phyloP scores from a whole-genome alignment of 2,888 invertebrate genomes.

The Tenodera sinensis region DNA sequence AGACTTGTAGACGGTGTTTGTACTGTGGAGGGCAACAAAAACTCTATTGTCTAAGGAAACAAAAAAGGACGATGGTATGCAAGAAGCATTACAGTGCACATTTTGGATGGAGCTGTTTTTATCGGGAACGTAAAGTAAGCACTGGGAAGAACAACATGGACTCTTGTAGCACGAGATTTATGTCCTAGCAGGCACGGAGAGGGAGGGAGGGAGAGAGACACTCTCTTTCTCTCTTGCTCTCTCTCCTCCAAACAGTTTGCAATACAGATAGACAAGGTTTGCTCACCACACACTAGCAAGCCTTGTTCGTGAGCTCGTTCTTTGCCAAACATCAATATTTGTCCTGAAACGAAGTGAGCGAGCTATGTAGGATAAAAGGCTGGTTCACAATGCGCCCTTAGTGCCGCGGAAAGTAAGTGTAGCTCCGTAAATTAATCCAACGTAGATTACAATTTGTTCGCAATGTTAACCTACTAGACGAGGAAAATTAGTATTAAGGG shows the following conservation, averaged over 20 bases:
- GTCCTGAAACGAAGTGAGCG: constrained; percentile 25
- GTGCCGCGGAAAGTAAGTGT: neutral
- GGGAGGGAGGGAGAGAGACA: neutral
- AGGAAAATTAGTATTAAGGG: no score
- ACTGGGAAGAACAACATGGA: neutral
- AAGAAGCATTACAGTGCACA: neutral
- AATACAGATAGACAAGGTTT: constrained; percentile 32
- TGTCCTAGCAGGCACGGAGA: neutral
- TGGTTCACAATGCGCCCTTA: neutral
- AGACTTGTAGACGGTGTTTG: neutral
- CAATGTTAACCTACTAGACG: no score
- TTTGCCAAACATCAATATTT: constrained; percentile 34
- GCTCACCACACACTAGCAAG: constrained; percentile 25
- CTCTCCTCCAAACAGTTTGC: constrained; percentile 25
- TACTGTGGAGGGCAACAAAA: neutral
- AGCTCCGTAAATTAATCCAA: neutral
- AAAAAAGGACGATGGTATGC: neutral
- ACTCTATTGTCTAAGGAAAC: neutral
- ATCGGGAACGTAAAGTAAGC: neutral
- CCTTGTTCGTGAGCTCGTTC: constrained; percentile 27
- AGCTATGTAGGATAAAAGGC: neutral
- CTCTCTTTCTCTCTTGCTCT: neutral
- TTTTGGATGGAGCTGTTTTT: neutral
- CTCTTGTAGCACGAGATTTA: neutral
- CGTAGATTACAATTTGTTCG: no score